phyloP scores from a whole-genome alignment of 2,888 invertebrate genomes.

The Punctoribates punctum region DNA sequence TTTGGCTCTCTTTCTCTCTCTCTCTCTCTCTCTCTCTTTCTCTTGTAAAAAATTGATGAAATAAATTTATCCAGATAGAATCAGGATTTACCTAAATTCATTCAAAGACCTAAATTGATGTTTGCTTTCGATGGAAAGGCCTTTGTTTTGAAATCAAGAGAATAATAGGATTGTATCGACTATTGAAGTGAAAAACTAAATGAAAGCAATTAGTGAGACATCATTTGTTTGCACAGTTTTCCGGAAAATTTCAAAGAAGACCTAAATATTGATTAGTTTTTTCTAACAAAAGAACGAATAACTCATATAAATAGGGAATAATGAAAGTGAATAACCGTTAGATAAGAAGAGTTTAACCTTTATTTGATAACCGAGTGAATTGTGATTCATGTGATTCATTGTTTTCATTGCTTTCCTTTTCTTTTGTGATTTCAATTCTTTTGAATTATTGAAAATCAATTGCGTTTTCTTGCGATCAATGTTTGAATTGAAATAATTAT shows the following conservation, averaged over 20 bases:
- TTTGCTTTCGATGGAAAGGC: no score
- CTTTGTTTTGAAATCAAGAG: background rate
- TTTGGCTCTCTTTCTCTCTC: slow-evolving; percentile 15
- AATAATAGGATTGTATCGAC: background rate
- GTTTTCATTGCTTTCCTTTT: background rate
- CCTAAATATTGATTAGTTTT: background rate
- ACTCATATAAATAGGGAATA: background rate
- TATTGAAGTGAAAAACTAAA: background rate
- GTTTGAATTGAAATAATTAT: background rate
- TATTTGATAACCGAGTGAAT: slow-evolving; percentile 13
- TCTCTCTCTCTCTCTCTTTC: slow-evolving; percentile 12
- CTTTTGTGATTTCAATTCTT: background rate
- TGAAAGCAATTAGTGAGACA: slow-evolving; percentile 5
- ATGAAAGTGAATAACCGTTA: background rate
- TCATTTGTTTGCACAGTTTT: background rate
- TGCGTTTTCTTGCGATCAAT: background rate
- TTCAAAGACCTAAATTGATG: no score
- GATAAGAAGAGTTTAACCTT: background rate
- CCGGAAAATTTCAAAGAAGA: background rate
- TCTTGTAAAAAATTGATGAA: no score
- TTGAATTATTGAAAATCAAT: slow-evolving; percentile 13
- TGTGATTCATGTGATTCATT: background rate
- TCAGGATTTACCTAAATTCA: no score
- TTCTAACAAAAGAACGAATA: background rate
- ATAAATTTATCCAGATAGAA: no score